A percentile compares a stretch with the other conserved stretches of the same genome.
Conservation (phyloP, 2,888 invertebrate species). For the Pachydiplax longipennis region DNA sequence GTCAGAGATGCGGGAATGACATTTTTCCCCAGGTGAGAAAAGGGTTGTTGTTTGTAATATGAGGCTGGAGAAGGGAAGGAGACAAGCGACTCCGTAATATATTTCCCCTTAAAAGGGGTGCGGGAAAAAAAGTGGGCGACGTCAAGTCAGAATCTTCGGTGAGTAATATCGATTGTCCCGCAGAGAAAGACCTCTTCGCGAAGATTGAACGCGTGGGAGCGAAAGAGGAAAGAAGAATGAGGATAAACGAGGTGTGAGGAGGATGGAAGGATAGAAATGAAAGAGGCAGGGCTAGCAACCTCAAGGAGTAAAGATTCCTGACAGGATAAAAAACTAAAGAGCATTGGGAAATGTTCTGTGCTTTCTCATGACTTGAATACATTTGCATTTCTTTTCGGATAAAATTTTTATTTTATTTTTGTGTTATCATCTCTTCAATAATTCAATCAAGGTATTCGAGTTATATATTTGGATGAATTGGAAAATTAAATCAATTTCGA, state of each 20-base stretch:
- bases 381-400: too few species aligned
- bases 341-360: too few species aligned
- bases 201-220: constrained; percentile 7
- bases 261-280: not conserved
- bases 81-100: not conserved
- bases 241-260: not conserved
- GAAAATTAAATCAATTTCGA: too few species aligned
- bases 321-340: too few species aligned
- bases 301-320: too few species aligned
- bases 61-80: not conserved
- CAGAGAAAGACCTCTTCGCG: not conserved
- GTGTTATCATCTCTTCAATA: too few species aligned
- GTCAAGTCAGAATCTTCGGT: not conserved
- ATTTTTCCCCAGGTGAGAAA: not conserved
- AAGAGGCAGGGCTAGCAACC: too few species aligned
- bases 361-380: too few species aligned
- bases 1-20: not conserved
- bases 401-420: too few species aligned
- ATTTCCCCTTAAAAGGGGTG: not conserved
- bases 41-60: not conserved
- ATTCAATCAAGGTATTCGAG: too few species aligned
- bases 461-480: too few species aligned
- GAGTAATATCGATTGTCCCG: not conserved
- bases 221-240: not conserved
- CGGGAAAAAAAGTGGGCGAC: not conserved